Base-by-base conservation (phyloP, 2,888 invertebrate genomes). In the Tortrix viridana region DNA sequence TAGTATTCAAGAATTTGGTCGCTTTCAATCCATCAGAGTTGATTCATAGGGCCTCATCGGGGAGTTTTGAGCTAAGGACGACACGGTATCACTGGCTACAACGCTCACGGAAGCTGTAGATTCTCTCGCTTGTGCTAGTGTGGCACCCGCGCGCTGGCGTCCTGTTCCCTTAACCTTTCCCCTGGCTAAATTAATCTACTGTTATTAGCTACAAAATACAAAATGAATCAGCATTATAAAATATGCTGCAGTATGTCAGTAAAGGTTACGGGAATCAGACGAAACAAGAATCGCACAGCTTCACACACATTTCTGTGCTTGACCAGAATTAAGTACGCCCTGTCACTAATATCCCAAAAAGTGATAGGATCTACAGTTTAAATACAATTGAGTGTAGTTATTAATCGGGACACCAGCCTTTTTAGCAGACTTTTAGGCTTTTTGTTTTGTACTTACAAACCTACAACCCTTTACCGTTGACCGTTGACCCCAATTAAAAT, bases 361-460 rank as follows among this genome's bases (percentile, higher is more conserved):
- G 82, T 77, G 77, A 81, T 69, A 81, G 83, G 74, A 82, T 84
- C 80, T 82, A 80, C 81, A 79, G 74, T 74, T 65, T 53, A 44
- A 46, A 26, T 14, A 26, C 19, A n/a, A n/a, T n/a, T n/a, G n/a
- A n/a, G n/a, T n/a, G n/a, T n/a, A n/a, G n/a, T n/a, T n/a, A n/a
- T n/a, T n/a, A n/a, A n/a, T n/a, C n/a, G n/a, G n/a, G n/a, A n/a
- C n/a, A n/a, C n/a, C n/a, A n/a, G n/a, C n/a, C n/a, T n/a, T n/a
- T n/a, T n/a, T n/a, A n/a, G n/a, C n/a, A n/a, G n/a, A n/a, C n/a
- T n/a, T n/a, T 52, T n/a, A 32, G 12, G n/a, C 1, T 48, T 55
- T 55, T 49, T 6, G 55, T 61, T 44, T 44, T 14, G 14, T n/a
- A 37, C 18, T 32, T 19, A n/a, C n/a, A 7, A 26, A 48, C 54